phyloP scores from a whole-genome alignment of 2,113 vertebrate species.

The Salvelinus namaycush region DNA sequence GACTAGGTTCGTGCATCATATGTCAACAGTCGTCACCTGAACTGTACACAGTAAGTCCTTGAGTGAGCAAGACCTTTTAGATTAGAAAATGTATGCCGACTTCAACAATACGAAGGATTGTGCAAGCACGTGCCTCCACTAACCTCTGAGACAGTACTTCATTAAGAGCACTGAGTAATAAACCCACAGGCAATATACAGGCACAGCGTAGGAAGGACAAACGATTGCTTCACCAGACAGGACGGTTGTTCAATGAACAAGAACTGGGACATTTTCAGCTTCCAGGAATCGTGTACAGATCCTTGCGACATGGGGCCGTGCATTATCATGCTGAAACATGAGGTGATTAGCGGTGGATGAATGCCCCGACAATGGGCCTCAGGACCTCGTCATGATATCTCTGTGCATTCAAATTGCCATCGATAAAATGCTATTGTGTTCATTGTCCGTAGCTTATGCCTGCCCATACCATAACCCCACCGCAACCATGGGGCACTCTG shows the following conservation, averaged over 20 bases:
- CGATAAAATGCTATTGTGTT: no score
- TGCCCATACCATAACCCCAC: no score
- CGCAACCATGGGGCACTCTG: no score
- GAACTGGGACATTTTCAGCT: no score
- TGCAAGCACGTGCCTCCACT: slow-evolving; percentile 32
- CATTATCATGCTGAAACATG: no score
- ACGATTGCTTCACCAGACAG: slow-evolving; percentile 19
- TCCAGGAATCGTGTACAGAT: no score
- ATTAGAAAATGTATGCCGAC: slow-evolving; percentile 28
- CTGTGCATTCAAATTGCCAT: no score
- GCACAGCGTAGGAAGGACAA: slow-evolving; percentile 34
- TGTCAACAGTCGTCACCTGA: slow-evolving; percentile 13
- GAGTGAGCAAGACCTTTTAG: slow-evolving; percentile 21
- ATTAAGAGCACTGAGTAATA: slow-evolving; percentile 21
- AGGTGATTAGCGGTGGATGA: no score
- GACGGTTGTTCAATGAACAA: background rate
- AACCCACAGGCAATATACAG: slow-evolving; percentile 13
- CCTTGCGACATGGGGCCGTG: no score
- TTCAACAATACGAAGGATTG: slow-evolving; percentile 43
- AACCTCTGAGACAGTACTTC: slow-evolving; percentile 43
- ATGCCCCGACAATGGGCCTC: no score
- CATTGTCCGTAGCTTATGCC: no score
- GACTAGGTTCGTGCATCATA: background rate
- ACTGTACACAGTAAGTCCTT: slow-evolving; percentile 23
- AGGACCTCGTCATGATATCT: no score